phyloP scores from a whole-genome alignment of 2,797 vertebrate species.

The Monodelphis domestica region DNA sequence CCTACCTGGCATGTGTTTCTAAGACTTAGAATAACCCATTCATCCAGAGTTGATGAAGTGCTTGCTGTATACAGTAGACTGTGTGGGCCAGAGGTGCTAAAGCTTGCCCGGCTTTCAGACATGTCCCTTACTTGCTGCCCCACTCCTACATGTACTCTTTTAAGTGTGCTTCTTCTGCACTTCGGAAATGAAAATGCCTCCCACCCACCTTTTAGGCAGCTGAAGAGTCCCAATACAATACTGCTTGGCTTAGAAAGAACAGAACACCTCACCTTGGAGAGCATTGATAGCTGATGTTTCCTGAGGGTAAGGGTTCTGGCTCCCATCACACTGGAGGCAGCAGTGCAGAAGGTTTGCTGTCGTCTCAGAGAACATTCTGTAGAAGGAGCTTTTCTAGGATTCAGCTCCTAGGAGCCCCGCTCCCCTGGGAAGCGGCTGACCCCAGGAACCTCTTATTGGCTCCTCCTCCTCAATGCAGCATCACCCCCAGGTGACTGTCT shows the following conservation, averaged over 20 bases:
- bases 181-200: background rate
- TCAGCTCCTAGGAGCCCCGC: background rate
- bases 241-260: no score
- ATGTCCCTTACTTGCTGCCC: background rate
- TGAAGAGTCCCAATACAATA: background rate
- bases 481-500: constrained; percentile 13
- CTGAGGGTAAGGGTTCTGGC: no score
- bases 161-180: background rate
- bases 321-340: background rate
- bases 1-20: background rate
- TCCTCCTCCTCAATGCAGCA: constrained; percentile 28
- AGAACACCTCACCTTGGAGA: background rate
- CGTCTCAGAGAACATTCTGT: background rate
- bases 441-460: background rate
- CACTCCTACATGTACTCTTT: background rate
- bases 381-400: background rate
- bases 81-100: background rate
- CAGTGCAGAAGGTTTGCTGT: background rate
- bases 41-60: background rate
- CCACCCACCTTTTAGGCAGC: background rate
- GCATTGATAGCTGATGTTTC: background rate
- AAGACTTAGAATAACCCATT: background rate
- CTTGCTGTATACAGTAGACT: background rate
- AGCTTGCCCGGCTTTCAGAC: background rate
- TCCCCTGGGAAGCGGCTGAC: background rate